Evolutionary conservation across 2,888 invertebrate genomes (phyloP).

Genomic region (Metopia argyrocephala): DNA sequence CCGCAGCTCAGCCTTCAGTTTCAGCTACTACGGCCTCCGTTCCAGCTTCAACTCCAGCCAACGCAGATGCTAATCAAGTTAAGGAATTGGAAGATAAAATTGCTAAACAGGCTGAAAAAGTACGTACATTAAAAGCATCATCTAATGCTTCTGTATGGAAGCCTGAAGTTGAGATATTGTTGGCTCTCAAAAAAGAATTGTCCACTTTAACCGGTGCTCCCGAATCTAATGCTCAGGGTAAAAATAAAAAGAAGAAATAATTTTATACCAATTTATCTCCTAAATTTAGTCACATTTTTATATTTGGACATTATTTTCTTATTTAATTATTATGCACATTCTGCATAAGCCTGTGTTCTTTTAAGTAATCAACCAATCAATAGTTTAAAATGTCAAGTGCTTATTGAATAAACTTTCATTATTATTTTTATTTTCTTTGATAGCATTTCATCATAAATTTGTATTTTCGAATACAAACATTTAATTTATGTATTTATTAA

Average conservation of each 20-base stretch:
- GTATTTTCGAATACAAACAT: constrained; percentile 20
- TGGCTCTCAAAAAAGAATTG: constrained; percentile 86
- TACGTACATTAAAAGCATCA: constrained; percentile 87
- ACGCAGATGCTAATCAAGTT: constrained; percentile 69
- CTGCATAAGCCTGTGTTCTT: not conserved
- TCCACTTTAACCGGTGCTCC: constrained; percentile 74
- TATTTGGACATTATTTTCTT: not conserved
- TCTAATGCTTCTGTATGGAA: constrained; percentile 88
- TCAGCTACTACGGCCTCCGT: constrained; percentile 30
- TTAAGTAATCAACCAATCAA: not conserved
- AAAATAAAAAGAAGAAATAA: constrained; percentile 76
- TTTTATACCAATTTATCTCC: constrained; percentile 10
- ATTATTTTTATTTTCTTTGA: not conserved
- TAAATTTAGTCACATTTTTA: constrained; percentile 23
- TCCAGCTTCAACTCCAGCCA: constrained; percentile 63
- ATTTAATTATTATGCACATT: constrained; percentile 4
- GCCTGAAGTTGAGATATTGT: constrained; percentile 86
- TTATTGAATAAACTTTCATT: not conserved
- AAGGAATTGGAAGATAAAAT: constrained; percentile 82
- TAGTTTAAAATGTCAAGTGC: constrained; percentile 11
- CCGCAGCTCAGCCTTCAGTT: constrained; percentile 69
- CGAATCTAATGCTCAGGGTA: constrained; percentile 68
- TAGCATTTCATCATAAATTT: constrained; percentile 29
- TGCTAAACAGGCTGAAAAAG: constrained; percentile 83
- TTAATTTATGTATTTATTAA: constrained; percentile 20